A percentile compares a stretch with the other conserved stretches of the same genome.
Conservation (phyloP, 2,888 invertebrate genomes). For the Sipha maydis region DNA sequence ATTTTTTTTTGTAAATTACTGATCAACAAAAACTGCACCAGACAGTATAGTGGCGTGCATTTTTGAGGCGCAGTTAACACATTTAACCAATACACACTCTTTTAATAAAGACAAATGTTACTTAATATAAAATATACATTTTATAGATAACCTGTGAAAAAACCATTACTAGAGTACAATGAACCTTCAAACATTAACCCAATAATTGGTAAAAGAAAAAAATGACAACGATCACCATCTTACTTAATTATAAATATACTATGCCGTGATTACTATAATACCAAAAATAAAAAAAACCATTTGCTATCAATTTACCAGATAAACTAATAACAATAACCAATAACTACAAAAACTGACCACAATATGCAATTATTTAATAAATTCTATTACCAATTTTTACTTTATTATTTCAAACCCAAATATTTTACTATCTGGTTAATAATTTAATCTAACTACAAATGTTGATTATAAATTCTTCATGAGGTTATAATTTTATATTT, state of each 20-base stretch:
- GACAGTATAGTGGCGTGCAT: constrained; percentile 59
- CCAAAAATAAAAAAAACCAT: background rate
- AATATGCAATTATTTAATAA: background rate
- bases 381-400: background rate
- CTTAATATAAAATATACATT: constrained; percentile 11
- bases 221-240: background rate
- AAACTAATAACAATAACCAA: background rate
- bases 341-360: background rate
- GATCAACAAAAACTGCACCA: constrained; percentile 19
- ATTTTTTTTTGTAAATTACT: constrained; percentile 1
- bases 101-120: background rate
- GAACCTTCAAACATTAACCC: constrained; percentile 5
- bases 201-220: background rate
- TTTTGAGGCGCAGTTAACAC: constrained; percentile 51
- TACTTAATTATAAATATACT: background rate
- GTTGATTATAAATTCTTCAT: too few relatives aligned
- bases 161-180: background rate
- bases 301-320: background rate
- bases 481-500: too few relatives aligned
- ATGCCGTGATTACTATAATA: background rate
- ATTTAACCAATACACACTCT: constrained; percentile 57
- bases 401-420: background rate
- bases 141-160: constrained; percentile 11
- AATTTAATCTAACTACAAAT: too few relatives aligned
- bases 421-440: background rate